Evolutionary conservation across 1,140 invertebrate genomes (phyloP).

Genomic region (Drosophila orena): DNA sequence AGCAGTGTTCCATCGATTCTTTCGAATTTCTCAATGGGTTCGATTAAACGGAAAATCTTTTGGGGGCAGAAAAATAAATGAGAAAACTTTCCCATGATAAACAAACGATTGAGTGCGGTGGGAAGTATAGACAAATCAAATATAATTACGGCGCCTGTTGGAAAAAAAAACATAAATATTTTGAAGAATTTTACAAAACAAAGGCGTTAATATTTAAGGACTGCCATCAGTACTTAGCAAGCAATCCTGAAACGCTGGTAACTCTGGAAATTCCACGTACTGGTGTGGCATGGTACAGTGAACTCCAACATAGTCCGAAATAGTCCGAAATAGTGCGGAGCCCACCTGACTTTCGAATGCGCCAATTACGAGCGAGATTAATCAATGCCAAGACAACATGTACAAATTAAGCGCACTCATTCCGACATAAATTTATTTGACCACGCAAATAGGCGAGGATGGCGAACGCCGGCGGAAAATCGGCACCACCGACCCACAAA

Average conservation of each 20-base stretch:
- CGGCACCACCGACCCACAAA: conserved; percentile 14
- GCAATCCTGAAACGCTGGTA: no score
- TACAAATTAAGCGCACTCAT: conserved; percentile 72
- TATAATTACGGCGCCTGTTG: conserved; percentile 32
- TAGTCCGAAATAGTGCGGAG: not conserved
- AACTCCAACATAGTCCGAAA: not conserved
- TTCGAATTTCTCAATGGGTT: conserved; percentile 51
- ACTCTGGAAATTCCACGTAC: no score
- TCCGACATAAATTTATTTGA: conserved; percentile 76
- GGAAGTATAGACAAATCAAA: conserved; percentile 29
- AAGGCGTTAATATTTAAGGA: not conserved
- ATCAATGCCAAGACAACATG: conserved; percentile 79
- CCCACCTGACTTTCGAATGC: conserved; percentile 45
- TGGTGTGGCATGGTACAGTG: conserved; percentile 13
- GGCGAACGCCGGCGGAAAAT: conserved; percentile 2
- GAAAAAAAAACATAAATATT: not conserved
- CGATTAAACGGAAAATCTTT: conserved; percentile 68
- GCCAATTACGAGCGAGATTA: conserved; percentile 75
- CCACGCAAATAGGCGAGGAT: conserved; percentile 42
- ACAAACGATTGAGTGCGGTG: conserved; percentile 50
- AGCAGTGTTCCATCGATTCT: not conserved
- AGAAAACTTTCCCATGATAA: conserved; percentile 57
- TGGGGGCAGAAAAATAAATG: conserved; percentile 27
- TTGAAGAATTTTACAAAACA: not conserved
- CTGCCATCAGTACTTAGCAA: not conserved